Base-by-base conservation (phyloP, 2,113 vertebrate genomes). In the Apteryx mantelli region DNA sequence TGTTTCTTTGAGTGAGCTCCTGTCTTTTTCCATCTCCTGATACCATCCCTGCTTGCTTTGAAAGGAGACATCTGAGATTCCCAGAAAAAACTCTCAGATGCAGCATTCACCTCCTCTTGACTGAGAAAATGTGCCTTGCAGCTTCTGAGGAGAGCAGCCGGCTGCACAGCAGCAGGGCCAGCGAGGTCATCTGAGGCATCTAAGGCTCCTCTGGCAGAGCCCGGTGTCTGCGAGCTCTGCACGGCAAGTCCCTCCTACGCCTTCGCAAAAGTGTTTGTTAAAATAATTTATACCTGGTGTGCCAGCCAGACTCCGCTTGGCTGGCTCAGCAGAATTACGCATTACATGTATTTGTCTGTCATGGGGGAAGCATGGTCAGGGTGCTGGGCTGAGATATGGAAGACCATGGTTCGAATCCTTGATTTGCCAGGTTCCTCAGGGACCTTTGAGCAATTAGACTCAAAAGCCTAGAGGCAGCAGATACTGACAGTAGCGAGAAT, bases 191-290 rank as follows among this genome's bases (percentile, higher is more conserved):
- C 42, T 28, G 5, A 53, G 24, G 42, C 40, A 66, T 85, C 74
- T 91, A 75, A 30, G 24, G 26, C 76, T 88, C 76, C 63, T 88
- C 56, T 46, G 68, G 30, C 61, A 79, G 55, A 48, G 32, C 36
- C 34, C 18, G 2, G 24, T 0, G 0, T 56, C 88, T 80, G 55
- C 1, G 0, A 40, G 44, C 32, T 70, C 32, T 22, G 22, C 42
- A 34, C 34, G 28, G 28, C 20, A 21, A 73, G 52, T 26, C 38
- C 58, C 53, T 88, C 66, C 52, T 68, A 1, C 2, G 2, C 58
- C 58, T 94, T 69, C 71, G 40, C 32, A n/a, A 61, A 68, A 42
- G 11, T 20, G 7, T 86, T 93, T 88, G 28, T 77, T 52, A 21
- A n/a, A 65, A 71, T 26, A 21, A 52, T 95, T 82, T 76, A 11